Percentiles rank a stretch among this genome's conserved stretches.
Evolutionary conservation across 2,113 vertebrate genomes (phyloP).

Genomic region (Zosterops hypoxanthus): DNA sequence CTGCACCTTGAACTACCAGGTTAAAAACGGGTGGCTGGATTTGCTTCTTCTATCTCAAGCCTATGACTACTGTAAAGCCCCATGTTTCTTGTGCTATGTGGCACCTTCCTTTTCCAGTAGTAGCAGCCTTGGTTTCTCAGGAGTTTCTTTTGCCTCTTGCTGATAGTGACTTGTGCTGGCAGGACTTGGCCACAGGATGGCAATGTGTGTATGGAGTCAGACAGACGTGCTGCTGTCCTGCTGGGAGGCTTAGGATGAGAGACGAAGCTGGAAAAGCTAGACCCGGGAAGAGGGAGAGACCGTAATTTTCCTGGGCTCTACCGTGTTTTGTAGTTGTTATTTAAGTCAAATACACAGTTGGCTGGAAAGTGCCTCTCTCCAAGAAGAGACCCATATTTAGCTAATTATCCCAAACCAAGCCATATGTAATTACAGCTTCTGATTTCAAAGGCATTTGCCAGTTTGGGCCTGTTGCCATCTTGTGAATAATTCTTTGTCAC

Average conservation of each 20-base stretch:
- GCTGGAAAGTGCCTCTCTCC: conserved; percentile 6
- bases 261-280: background rate
- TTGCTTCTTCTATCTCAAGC: background rate
- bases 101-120: background rate
- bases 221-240: background rate
- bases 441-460: conserved; percentile 29
- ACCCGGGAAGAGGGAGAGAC: background rate
- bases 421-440: conserved; percentile 22
- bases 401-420: conserved; percentile 3
- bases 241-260: background rate
- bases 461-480: background rate
- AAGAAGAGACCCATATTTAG: background rate
- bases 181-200: conserved; percentile 32
- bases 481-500: conserved; percentile 35
- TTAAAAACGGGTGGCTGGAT: background rate
- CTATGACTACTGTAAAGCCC: rapidly evolving
- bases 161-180: background rate
- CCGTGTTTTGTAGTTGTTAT: background rate
- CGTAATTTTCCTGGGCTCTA: background rate
- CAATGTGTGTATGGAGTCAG: background rate
- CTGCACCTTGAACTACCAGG: background rate
- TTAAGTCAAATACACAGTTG: background rate
- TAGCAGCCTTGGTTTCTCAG: rapidly evolving
- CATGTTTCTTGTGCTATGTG: rapidly evolving
- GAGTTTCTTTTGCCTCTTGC: background rate